Conservation (phyloP, 2,888 invertebrate species). For the Lasioglossum marginatum region DNA sequence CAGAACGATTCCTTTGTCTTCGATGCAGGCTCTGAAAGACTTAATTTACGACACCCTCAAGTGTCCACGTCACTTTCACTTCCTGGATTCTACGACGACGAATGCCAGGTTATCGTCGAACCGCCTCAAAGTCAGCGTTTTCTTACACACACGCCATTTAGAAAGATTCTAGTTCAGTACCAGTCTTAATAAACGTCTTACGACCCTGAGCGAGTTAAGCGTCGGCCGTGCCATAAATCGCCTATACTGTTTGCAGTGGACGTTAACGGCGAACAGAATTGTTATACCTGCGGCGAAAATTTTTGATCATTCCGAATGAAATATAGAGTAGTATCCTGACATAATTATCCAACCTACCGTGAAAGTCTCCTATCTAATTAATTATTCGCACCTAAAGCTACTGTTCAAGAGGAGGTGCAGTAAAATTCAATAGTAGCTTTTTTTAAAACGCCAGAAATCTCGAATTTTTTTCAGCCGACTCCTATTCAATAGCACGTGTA, state of each 20-base stretch:
- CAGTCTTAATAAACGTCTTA: slow-evolving; percentile 3
- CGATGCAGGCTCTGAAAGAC: not conserved
- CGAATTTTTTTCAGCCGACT: too few relatives aligned
- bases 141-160: not conserved
- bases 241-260: not conserved
- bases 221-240: not conserved
- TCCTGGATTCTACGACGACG: not conserved
- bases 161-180: not conserved
- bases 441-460: not conserved
- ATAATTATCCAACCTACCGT: not conserved
- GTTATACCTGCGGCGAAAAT: slow-evolving; percentile 1
- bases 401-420: not conserved
- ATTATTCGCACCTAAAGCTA: not conserved
- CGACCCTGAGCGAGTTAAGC: not conserved
- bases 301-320: not conserved
- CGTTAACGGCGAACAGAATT: not conserved
- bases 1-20: not conserved
- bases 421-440: not conserved
- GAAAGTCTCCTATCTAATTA: not conserved
- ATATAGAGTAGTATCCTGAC: not conserved
- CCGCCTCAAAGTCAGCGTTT: not conserved
- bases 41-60: not conserved
- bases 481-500: too few relatives aligned
- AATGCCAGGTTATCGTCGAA: not conserved
- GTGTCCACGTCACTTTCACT: not conserved